These are phyloP conservation scores for Allobates femoralis DNA, from an alignment of 2,797 vertebrate species.

Conservation along the genomic window DNA sequence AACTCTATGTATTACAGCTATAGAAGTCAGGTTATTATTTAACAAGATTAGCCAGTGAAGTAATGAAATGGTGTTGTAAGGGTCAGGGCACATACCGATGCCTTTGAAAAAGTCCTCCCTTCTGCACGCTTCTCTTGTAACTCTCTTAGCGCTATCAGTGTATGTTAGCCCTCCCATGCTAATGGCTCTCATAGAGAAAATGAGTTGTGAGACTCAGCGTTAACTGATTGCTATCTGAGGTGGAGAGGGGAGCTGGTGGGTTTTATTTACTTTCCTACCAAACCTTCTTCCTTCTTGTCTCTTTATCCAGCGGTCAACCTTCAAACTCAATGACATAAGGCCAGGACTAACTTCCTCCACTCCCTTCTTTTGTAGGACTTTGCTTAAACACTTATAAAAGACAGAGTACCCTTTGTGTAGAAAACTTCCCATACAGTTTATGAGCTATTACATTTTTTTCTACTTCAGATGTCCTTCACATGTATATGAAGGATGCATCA, in stretches of 20 bases:
- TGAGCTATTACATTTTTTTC: background rate
- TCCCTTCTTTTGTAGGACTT: conserved; percentile 12
- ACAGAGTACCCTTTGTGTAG: conserved; percentile 16
- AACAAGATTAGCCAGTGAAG: background rate
- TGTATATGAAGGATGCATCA: background rate
- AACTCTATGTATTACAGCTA: background rate
- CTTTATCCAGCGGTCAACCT: conserved; percentile 37
- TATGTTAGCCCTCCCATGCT: conserved; percentile 47
- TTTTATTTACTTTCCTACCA: conserved; percentile 59
- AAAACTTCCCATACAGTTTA: background rate
- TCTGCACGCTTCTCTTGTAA: background rate
- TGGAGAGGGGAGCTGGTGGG: conserved; percentile 55
- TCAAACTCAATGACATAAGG: conserved; percentile 28
- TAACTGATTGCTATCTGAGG: conserved; percentile 58
- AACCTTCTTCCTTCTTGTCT: conserved; percentile 34
- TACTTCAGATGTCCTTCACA: background rate
- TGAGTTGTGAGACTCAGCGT: conserved; percentile 47
- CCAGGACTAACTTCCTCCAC: conserved; percentile 28
- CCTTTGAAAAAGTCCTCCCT: background rate
- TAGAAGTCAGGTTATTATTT: background rate
- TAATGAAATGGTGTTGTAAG: background rate
- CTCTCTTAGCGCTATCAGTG: conserved; percentile 22
- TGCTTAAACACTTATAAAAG: conserved; percentile 16
- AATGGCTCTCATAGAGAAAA: conserved; percentile 47
- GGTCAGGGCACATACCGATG: conserved; percentile 9